Percentiles rank a stretch among this genome's conserved stretches.
Evolutionary conservation across 2,797 vertebrate genomes (phyloP).

Genomic region (Sebastes trivittatus): DNA sequence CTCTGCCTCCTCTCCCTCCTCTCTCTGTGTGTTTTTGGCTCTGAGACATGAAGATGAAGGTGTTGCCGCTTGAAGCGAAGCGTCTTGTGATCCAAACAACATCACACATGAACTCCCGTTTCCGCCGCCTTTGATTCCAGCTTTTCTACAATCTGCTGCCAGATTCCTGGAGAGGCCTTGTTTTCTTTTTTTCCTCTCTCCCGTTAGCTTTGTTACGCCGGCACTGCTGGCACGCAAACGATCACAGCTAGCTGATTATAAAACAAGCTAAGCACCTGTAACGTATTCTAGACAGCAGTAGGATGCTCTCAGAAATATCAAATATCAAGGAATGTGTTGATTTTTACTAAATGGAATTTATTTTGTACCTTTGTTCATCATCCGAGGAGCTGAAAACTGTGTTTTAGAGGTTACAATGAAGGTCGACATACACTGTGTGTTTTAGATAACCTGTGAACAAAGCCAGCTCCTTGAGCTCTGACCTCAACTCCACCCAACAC

Average conservation of each 20-base stretch:
- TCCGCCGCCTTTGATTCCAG: conserved; percentile 65
- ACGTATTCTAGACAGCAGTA: conserved; percentile 7
- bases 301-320: neutral
- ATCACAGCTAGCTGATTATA: conserved; percentile 8
- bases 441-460: too few species aligned
- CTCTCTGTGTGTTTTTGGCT: neutral
- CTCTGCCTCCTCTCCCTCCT: neutral
- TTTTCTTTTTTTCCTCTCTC: neutral
- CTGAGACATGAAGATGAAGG: conserved; percentile 30
- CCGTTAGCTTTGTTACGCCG: conserved; percentile 31
- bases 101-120: conserved; percentile 47
- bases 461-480: too few species aligned
- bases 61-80: conserved; percentile 14
- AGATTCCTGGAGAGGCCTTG: conserved; percentile 43
- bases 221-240: conserved; percentile 14
- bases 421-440: neutral
- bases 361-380: neutral
- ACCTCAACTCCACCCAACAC: too few species aligned
- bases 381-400: neutral
- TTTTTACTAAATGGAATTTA: neutral
- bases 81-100: conserved; percentile 76
- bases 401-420: neutral
- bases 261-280: neutral
- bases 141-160: conserved; percentile 52
- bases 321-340: too few species aligned